Evolutionary conservation across 2,797 vertebrate genomes (phyloP).

Genomic region (Pogoniulus pusillus): DNA sequence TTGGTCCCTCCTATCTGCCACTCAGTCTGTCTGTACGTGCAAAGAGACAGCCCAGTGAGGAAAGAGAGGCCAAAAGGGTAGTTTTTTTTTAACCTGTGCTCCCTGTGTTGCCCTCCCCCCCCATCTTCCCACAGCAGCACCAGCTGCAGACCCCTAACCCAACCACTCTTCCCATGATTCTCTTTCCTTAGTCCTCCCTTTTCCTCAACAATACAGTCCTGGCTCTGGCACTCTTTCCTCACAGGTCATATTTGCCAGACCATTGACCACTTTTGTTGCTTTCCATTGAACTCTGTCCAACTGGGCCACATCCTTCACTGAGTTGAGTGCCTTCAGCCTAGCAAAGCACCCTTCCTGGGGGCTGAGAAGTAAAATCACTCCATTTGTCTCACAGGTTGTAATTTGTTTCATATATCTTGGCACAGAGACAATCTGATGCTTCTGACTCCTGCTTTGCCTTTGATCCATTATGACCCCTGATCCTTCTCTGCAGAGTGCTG

Average conservation of each 20-base stretch:
- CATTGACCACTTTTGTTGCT: background rate
- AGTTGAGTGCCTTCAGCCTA: background rate
- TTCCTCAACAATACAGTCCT: fast-evolving
- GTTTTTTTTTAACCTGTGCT: background rate
- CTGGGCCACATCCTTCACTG: background rate
- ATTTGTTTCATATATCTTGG: background rate
- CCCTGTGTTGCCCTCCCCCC: background rate
- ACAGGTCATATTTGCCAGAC: background rate
- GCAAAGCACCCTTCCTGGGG: background rate
- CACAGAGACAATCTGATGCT: fast-evolving
- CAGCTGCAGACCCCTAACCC: background rate
- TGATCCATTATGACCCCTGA: background rate
- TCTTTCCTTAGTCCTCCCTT: background rate
- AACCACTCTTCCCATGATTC: background rate
- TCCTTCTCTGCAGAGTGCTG: background rate
- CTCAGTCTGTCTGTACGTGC: background rate
- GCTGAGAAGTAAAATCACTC: background rate
- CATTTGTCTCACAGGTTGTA: background rate
- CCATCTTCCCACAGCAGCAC: background rate
- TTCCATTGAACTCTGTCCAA: background rate
- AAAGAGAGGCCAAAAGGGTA: background rate
- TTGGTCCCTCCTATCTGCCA: background rate
- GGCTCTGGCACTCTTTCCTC: background rate
- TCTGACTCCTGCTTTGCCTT: background rate
- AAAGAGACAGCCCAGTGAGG: fast-evolving